These are phyloP conservation scores for Heliothis subflexa DNA, from an alignment of 1,140 invertebrate genomes.

Conservation along the genomic window DNA sequence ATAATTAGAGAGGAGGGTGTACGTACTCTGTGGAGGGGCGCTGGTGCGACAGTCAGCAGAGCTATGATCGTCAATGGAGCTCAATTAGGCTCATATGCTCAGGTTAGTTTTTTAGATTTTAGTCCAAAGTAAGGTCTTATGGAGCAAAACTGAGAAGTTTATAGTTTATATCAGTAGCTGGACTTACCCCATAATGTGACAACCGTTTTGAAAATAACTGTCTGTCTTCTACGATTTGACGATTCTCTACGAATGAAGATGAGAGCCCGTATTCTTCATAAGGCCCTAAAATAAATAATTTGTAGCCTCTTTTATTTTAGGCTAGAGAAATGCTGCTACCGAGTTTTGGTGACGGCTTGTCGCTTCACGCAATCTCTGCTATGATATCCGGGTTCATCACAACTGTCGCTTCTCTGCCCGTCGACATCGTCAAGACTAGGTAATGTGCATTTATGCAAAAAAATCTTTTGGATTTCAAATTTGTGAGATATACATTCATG, in stretches of 20 bases:
- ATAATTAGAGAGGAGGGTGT: conserved; percentile 97
- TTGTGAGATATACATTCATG: no score
- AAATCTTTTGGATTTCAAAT: no score
- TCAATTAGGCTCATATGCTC: conserved; percentile 98
- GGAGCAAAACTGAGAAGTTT: no score
- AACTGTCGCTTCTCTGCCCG: conserved; percentile 97
- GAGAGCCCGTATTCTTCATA: no score
- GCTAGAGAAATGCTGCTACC: conserved; percentile 60
- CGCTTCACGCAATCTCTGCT: conserved; percentile 95
- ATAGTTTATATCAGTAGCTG: no score
- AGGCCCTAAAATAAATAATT: no score
- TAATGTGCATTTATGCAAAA: conserved; percentile 68
- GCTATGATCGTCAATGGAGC: conserved; percentile 99
- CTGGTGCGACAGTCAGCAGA: conserved; percentile 92
- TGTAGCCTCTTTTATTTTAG: neutral
- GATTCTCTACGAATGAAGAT: no score
- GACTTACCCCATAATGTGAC: neutral
- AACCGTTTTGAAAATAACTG: neutral
- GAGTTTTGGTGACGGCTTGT: conserved; percentile 93
- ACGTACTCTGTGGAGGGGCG: conserved; percentile 95
- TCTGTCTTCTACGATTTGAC: neutral
- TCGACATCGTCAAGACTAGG: conserved; percentile 99
- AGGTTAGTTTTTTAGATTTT: conserved; percentile 84
- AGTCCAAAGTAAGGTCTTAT: no score
- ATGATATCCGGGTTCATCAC: conserved; percentile 99